Conservation (phyloP, 2,797 vertebrate genomes). For the Takifugu rubripes region DNA sequence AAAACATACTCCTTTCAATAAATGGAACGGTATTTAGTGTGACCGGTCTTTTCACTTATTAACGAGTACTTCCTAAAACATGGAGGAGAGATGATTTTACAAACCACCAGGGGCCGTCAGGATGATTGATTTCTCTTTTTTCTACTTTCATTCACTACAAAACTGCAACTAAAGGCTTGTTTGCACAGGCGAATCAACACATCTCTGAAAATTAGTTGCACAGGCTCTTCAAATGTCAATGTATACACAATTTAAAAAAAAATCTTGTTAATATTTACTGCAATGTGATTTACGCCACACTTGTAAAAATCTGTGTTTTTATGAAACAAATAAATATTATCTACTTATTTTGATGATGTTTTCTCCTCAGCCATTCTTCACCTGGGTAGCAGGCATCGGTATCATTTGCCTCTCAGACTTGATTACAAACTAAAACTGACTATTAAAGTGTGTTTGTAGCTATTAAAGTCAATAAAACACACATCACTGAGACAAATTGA, state of each 20-base stretch:
- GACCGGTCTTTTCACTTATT: background rate
- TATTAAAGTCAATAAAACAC: background rate
- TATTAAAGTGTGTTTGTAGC: background rate
- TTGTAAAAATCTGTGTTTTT: background rate
- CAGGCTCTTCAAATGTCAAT: background rate
- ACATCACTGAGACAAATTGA: no score
- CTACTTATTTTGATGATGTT: background rate
- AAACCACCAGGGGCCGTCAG: no score
- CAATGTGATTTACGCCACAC: background rate
- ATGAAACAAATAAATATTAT: no score
- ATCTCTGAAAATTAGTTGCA: background rate
- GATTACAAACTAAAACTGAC: background rate
- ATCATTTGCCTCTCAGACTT: conserved; percentile 24
- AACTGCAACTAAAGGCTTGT: no score
- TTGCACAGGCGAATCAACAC: background rate
- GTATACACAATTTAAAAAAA: background rate
- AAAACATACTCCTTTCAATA: conserved; percentile 58
- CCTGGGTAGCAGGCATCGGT: conserved; percentile 11
- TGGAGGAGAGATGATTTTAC: background rate
- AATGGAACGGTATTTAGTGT: conserved; percentile 62
- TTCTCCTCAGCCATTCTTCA: background rate
- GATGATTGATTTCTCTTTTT: no score
- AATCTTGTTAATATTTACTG: background rate
- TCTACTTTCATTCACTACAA: no score
- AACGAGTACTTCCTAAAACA: background rate